These are phyloP conservation scores for Myrmecophaga tridactyla DNA, from an alignment of 2,113 vertebrate genomes.

Conservation along the genomic window DNA sequence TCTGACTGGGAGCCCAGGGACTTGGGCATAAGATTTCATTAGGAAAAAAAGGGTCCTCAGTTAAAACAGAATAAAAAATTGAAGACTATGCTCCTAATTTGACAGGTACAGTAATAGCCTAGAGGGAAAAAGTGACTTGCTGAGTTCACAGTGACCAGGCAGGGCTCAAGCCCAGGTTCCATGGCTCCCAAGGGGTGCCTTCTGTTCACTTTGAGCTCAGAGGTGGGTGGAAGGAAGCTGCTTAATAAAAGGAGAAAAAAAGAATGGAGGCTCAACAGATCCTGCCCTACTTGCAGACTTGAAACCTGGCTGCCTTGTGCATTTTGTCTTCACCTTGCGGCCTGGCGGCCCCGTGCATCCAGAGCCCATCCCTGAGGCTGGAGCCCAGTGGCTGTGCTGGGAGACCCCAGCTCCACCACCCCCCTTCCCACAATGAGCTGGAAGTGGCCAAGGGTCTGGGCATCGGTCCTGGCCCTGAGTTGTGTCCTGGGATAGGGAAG, in stretches of 20 bases:
- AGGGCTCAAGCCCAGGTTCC: neutral
- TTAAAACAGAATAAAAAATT: neutral
- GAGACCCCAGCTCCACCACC: neutral
- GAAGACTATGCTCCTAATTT: neutral
- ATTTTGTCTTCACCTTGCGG: fast-evolving
- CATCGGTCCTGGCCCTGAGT: neutral
- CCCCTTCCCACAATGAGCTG: neutral
- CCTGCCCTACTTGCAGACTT: neutral
- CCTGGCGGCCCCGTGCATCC: neutral
- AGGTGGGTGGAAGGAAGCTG: neutral
- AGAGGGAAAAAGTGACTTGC: neutral
- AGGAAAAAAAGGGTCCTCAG: neutral
- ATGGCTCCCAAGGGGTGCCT: neutral
- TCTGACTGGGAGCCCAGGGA: neutral
- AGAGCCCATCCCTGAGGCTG: neutral
- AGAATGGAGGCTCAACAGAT: neutral
- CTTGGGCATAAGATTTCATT: neutral
- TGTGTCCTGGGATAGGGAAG: neutral
- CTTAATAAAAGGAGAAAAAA: neutral
- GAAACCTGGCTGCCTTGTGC: neutral
- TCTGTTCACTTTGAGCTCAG: neutral
- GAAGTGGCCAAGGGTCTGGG: neutral
- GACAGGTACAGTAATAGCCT: neutral
- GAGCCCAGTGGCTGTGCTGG: neutral
- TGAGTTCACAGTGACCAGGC: neutral